Base-by-base conservation (phyloP, 2,113 vertebrate genomes). In the Platichthys flesus region DNA sequence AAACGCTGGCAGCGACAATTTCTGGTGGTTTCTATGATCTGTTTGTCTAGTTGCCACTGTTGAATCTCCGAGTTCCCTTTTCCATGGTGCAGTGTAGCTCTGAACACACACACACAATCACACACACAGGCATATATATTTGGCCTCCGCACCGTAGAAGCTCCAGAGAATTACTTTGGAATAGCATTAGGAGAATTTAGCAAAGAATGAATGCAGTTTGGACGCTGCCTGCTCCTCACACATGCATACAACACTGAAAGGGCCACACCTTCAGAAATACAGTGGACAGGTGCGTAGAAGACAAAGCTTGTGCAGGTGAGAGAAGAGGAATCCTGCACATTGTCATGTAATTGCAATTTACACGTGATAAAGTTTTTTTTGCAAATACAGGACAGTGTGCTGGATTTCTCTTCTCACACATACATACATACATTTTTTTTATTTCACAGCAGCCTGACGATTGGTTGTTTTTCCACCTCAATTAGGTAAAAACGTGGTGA, bases 1-100 rank as follows among this genome's bases (percentile, higher is more conserved):
- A 94, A 93, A 86, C 60, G 86, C 91, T 94, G 85, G 84, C 90
- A 81, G 82, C 65, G 79, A 91, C 90, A 86, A 68, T 90, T 92
- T 93, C 87, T 86, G 78, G 73, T 85, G 76, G 66, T 83, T 92
- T 93, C 90, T 87, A 90, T 90, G 88, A 90, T 85, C 57, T 87
- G 84, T 92, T 92, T 89, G 79, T 85, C 63, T 88, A 82, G 70
- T 51, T 18, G 35, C 76, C 58, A 37, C 56, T 80, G 81, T 80
- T 81, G 64, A 82, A 76, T 65, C 23, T 68, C 76, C 45, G 37
- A 69, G 67, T 77, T 74, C 62, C 21, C 26, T 40, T 76, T 67
- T 78, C 31, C 45, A 1, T 26, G 45, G 49, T 15, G n/a, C 24
- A 59, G 26, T 71, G 55, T 9, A 28, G 26, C 28, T 49, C n/a